These are phyloP conservation scores for Episyrphus balteatus DNA, from an alignment of 1,140 invertebrate genomes.

Conservation along the genomic window DNA sequence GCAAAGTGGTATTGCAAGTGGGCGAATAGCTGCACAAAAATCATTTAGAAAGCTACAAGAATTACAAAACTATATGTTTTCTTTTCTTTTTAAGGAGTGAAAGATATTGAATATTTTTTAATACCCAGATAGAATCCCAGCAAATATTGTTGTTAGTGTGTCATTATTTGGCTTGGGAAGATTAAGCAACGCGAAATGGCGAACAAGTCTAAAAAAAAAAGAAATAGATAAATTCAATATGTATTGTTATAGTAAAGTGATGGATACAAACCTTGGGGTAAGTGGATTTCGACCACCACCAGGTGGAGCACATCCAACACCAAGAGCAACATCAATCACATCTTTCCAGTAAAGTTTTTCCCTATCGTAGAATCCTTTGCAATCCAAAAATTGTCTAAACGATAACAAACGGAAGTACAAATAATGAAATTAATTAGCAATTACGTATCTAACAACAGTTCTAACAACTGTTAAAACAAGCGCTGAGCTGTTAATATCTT, in stretches of 20 bases:
- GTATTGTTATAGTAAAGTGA: neutral
- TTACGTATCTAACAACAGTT: too few species aligned
- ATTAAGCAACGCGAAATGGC: constrained; percentile 72
- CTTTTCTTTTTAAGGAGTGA: neutral
- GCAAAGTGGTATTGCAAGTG: constrained; percentile 60
- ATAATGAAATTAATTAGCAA: neutral
- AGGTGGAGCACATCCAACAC: constrained; percentile 74
- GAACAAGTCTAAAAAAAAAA: constrained; percentile 47
- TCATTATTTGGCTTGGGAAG: constrained; percentile 62
- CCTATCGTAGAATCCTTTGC: constrained; percentile 71
- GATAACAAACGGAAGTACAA: neutral
- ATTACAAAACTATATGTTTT: neutral
- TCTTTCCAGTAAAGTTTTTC: constrained; percentile 80
- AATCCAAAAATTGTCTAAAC: constrained; percentile 68
- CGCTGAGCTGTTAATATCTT: too few species aligned
- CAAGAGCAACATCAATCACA: constrained; percentile 72
- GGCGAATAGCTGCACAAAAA: constrained; percentile 59
- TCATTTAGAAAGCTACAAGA: constrained; percentile 50
- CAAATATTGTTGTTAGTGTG: constrained; percentile 70
- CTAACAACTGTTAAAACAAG: too few species aligned
- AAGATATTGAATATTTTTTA: neutral
- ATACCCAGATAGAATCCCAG: constrained; percentile 41
- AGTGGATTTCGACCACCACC: constrained; percentile 78
- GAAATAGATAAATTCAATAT: neutral
- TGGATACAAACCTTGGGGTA: constrained; percentile 46